phyloP scores from a whole-genome alignment of 1,140 invertebrate genomes.

The Drosophila truncata region DNA sequence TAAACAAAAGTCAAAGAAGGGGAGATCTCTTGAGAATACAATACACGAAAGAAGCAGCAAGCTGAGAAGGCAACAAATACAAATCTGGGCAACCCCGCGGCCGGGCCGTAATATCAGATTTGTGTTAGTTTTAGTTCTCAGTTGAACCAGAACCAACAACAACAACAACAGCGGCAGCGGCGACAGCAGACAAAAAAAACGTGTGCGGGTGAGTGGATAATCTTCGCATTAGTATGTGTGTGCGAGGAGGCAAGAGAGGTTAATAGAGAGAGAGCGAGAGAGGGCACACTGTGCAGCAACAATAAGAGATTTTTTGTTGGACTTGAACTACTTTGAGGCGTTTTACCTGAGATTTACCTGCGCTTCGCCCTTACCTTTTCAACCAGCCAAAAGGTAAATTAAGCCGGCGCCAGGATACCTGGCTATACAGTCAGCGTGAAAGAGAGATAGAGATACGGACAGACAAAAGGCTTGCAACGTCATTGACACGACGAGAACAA shows the following conservation, averaged over 20 bases:
- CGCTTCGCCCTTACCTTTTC: conserved; percentile 18
- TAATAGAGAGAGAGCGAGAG: neutral
- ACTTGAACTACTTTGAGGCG: conserved; percentile 68
- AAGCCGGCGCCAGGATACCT: conserved; percentile 83
- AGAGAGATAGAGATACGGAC: conserved; percentile 18
- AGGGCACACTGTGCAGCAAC: conserved; percentile 16
- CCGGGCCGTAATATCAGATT: conserved; percentile 52
- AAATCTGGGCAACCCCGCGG: conserved; percentile 51
- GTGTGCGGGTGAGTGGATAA: conserved; percentile 48
- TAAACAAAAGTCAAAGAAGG: conserved; percentile 63
- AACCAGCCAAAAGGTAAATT: conserved; percentile 63
- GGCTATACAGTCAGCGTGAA: conserved; percentile 45
- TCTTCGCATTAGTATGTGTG: conserved; percentile 28
- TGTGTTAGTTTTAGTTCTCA: conserved; percentile 36
- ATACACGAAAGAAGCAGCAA: conserved; percentile 36
- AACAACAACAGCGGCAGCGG: conserved; percentile 15
- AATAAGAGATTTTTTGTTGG: conserved; percentile 61
- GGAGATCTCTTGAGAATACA: conserved; percentile 40
- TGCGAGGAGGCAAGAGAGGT: conserved; percentile 22
- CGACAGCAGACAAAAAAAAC: conserved; percentile 20
- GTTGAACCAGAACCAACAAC: conserved; percentile 19
- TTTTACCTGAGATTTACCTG: conserved; percentile 57
- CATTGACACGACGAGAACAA: conserved; percentile 61
- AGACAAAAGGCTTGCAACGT: conserved; percentile 78
- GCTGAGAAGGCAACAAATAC: conserved; percentile 21